Evolutionary conservation across 2,113 vertebrate genomes (phyloP), one percentile per base, ranked within the genome.

Genomic region (Microtus ochrogaster): DNA sequence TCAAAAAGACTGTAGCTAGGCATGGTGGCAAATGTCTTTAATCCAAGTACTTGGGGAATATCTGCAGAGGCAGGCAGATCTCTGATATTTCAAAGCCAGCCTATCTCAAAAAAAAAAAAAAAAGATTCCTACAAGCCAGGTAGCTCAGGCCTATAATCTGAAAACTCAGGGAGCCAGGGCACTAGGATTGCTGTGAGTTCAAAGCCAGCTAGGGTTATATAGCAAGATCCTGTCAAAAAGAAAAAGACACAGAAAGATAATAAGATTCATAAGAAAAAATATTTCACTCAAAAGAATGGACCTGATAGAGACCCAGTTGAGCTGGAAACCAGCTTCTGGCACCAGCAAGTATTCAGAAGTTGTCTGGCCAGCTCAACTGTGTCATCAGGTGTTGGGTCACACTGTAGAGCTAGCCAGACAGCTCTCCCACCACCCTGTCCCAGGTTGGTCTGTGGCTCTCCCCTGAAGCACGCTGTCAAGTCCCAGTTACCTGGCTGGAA

Each of bases 401-500:
- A 14, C 47, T 33, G 44, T 22, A 33, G 41, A 66, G 22, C 81
- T 7, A 58, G 52, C 79, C 79, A 82, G 55, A 83, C 10, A 28
- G 82, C 77, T 21, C 6, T 11, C 66, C 36, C 44, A 0, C 11
- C 14, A 4, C n/a, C 12, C n/a, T 72, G 63, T 22, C 12, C 36
- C 44, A 2, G 22, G 9, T 16, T 47, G 9, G 36, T 8, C 13
- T 7, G 1, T 14, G 33, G 41, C 89, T 3, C 3, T 8, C 36
- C 13, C 30, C 0, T 77, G 9, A 16, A 1, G 30, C 11, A 33
- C 17, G 2, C 7, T 33, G 22, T 10, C 2, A 0, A 13, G 2
- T 49, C 10, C 24, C 41, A 19, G 2, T 92, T 98, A 99, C 99
- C 99, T 99, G 99, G 98, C 99, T 99, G 96, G 99, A 99, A 96